phyloP scores from a whole-genome alignment of 2,797 vertebrate species.

The Adrianichthys oophorus region DNA sequence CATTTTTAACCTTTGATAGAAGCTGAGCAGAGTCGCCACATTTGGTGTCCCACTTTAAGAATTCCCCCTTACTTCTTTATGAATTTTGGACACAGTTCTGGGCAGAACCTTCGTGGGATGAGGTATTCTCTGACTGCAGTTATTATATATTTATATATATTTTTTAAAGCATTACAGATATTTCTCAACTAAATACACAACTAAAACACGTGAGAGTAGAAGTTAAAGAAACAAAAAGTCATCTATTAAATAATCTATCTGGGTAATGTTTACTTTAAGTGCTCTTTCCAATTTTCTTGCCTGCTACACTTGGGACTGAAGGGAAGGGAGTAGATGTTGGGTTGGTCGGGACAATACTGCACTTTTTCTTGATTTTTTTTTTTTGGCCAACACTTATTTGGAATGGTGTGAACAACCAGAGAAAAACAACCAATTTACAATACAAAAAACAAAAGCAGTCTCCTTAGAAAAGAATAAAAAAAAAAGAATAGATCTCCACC shows the following conservation, averaged over 20 bases:
- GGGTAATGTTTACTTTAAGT: constrained; percentile 77
- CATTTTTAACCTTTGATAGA: constrained; percentile 73
- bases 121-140: constrained; percentile 83
- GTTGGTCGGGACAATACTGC: constrained; percentile 67
- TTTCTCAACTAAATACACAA: constrained; percentile 75
- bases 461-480: constrained; percentile 68
- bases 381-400: constrained; percentile 69
- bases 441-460: constrained; percentile 63
- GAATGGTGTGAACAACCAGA: constrained; percentile 77
- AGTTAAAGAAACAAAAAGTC: constrained; percentile 48
- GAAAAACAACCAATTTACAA: constrained; percentile 62
- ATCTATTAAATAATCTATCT: constrained; percentile 69
- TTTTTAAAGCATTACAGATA: constrained; percentile 81
- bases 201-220: constrained; percentile 59
- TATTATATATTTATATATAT: constrained; percentile 58
- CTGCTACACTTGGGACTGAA: constrained; percentile 67
- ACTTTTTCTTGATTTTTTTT: constrained; percentile 28
- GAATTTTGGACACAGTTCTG: constrained; percentile 75
- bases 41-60: constrained; percentile 79
- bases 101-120: constrained; percentile 78
- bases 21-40: constrained; percentile 76
- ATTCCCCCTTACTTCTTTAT: constrained; percentile 69
- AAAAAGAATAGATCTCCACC: constrained; percentile 72
- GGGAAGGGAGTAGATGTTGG: constrained; percentile 32
- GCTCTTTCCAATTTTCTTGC: constrained; percentile 74